A percentile compares a stretch with the other conserved stretches of the same genome.
Evolutionary conservation across 2,113 vertebrate genomes (phyloP).

Genomic region (Gavia stellata): DNA sequence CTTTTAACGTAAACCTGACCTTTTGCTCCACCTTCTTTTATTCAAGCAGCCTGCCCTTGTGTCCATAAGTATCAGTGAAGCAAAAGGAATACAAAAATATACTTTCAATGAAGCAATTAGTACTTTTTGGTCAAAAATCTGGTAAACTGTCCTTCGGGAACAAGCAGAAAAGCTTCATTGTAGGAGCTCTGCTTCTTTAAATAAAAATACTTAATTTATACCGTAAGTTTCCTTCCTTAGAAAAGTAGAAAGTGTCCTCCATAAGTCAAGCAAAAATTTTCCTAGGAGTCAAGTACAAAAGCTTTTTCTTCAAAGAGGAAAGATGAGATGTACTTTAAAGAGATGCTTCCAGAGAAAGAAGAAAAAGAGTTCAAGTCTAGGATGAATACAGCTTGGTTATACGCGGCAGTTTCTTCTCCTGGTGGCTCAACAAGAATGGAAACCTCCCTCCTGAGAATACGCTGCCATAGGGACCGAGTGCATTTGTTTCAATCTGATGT

Average conservation of each 20-base stretch:
- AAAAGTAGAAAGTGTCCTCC: neutral
- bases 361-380: neutral
- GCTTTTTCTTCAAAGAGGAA: neutral
- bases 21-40: neutral
- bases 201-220: neutral
- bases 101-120: neutral
- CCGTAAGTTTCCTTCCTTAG: neutral
- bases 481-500: neutral
- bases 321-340: neutral
- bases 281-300: neutral
- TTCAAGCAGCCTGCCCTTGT: neutral
- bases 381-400: neutral
- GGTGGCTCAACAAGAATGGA: neutral
- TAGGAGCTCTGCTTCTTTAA: neutral
- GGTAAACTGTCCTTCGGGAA: neutral
- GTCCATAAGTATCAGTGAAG: neutral
- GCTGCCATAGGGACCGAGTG: fast-evolving
- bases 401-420: neutral
- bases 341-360: neutral
- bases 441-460: neutral
- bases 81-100: neutral
- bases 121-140: neutral
- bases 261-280: neutral
- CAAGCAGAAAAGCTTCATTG: neutral
- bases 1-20: neutral